phyloP scores from a whole-genome alignment of 23 tunicate genomes.

The Styela clava region DNA sequence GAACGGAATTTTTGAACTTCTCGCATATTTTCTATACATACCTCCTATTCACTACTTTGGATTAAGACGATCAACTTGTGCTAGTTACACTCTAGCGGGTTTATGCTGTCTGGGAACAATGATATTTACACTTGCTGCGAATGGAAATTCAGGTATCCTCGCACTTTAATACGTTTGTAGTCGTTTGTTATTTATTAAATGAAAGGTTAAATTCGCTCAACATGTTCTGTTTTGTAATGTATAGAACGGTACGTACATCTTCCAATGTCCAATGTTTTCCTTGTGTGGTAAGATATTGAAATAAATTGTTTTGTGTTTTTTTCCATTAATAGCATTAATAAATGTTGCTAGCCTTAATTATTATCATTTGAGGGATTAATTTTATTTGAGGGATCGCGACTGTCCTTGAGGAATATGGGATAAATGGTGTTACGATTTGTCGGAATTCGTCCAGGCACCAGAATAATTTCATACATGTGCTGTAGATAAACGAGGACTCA shows the following conservation, averaged over 20 bases:
- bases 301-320: background rate
- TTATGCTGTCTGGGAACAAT: slow-evolving; percentile 28
- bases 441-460: too few species aligned
- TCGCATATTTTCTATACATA: background rate
- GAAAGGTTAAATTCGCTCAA: too few species aligned
- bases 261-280: too few species aligned
- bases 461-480: too few species aligned
- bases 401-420: background rate
- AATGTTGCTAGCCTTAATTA: too few species aligned
- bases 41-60: background rate
- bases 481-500: too few species aligned
- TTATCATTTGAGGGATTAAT: too few species aligned
- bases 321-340: background rate
- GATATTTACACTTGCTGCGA: slow-evolving; percentile 25
- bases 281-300: background rate
- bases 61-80: background rate
- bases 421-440: background rate
- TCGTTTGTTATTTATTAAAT: too few species aligned
- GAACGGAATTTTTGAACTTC: slow-evolving; percentile 42
- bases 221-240: too few species aligned
- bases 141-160: slow-evolving; percentile 17
- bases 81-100: background rate
- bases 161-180: background rate
- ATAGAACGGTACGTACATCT: too few species aligned
- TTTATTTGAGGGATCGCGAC: background rate